Base-by-base conservation (phyloP, 2,797 vertebrate genomes). In the Hafferia zeledoni region DNA sequence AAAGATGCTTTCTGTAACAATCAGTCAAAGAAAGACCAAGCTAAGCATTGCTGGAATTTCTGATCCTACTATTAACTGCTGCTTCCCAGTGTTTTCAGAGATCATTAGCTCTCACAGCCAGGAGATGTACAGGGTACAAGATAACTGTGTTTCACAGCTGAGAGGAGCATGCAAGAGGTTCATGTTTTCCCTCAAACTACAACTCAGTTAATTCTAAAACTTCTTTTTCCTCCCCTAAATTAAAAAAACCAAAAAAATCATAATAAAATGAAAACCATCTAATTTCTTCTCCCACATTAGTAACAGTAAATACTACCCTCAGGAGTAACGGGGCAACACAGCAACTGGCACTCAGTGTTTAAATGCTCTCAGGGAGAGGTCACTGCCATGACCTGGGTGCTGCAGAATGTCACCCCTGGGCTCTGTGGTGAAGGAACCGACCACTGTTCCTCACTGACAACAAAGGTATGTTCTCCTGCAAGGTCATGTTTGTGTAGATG, bases 91-190 rank as follows among this genome's bases (percentile, higher is more conserved):
- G 35, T 65, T 81, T 74, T 50, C 88, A 75, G 25, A 59, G 28
- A 39, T 33, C 28, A 43, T 64, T 27, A 80, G 64, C 52, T 53
- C 52, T 31, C 77, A 33, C 22, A 74, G 39, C 13, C 30, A 68
- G 44, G 6, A 68, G 24, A 39, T 2, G 15, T 53, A 47, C 8
- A 60, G 28, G 27, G 10, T 33, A 81, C 24, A 33, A 89, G 31
- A 17, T 60, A 78, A 17, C 17, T 31, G 4, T 6, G 24, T 28
- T 65, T 41, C 61, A 77, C 44, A 57, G 41, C 11, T 69, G 22
- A 57, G 12, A 70, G 35, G 9, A 87, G 13, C 2, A 0, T 5
- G n/a, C 0, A 1, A 44, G 27, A 55, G 12, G 16, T 28, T 63
- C 4, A 1, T 8, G 53, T 60, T 77, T 39, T 47, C 5, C 13